Percentiles rank a stretch among this genome's conserved stretches.
phyloP scores from a whole-genome alignment of 2,113 vertebrate genomes.

The Erythrolamprus reginae region DNA sequence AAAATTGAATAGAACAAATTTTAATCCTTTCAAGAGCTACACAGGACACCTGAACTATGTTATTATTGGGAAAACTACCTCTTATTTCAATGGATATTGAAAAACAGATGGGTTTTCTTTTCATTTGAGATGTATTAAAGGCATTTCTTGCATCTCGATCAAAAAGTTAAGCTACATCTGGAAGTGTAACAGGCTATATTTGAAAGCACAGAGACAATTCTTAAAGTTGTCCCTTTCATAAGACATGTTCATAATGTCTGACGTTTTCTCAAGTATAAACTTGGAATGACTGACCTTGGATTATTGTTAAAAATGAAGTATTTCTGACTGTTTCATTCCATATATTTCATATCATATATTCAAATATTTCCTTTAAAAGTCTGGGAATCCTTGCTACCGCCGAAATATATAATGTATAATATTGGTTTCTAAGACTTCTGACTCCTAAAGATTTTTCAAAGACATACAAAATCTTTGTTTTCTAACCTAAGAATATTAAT shows the following conservation, averaged over 20 bases:
- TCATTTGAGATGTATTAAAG: background rate
- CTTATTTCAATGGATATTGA: background rate
- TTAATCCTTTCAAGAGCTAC: conserved; percentile 52
- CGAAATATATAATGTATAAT: background rate
- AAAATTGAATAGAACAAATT: conserved; percentile 41
- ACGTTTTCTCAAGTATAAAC: background rate
- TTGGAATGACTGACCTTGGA: background rate
- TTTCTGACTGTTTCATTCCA: background rate
- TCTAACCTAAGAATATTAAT: background rate
- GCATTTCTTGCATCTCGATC: background rate
- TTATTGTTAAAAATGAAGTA: background rate
- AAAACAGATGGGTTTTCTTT: background rate
- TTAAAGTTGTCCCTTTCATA: background rate
- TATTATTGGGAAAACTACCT: background rate
- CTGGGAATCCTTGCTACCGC: background rate
- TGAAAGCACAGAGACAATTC: background rate
- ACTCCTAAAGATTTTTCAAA: background rate
- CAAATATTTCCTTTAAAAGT: background rate
- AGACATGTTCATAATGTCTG: background rate
- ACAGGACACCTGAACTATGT: conserved; percentile 39
- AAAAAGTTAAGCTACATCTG: background rate
- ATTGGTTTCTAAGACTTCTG: background rate
- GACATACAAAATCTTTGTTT: background rate
- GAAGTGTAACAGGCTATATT: background rate
- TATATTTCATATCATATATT: too few relatives aligned